These are phyloP conservation scores for Marmota monax DNA, from an alignment of 2,113 vertebrate species.

Conservation along the genomic window DNA sequence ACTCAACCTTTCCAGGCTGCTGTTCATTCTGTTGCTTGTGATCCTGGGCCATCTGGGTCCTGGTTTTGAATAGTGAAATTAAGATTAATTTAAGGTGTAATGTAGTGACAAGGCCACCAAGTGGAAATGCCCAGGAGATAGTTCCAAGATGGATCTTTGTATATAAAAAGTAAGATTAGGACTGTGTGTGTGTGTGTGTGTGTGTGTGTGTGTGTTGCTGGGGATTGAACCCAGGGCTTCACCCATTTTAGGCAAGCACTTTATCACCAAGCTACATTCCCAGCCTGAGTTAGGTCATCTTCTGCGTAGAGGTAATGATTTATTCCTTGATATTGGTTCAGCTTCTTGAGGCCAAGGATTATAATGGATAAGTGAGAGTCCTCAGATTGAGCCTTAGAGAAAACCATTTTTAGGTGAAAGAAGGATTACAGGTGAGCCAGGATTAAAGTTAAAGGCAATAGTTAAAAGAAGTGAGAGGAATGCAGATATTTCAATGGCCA, in stretches of 20 bases:
- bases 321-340: background rate
- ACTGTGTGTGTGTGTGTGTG: too few species aligned
- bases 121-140: slow-evolving; percentile 21
- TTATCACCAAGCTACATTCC: too few species aligned
- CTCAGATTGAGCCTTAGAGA: background rate
- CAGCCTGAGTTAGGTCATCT: background rate
- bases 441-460: background rate
- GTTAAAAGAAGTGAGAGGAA: background rate
- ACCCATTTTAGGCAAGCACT: too few species aligned
- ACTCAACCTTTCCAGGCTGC: background rate
- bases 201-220: too few species aligned
- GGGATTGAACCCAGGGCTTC: too few species aligned
- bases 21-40: background rate
- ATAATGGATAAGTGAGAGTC: background rate
- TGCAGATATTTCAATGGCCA: background rate
- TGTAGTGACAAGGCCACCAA: background rate
- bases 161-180: slow-evolving; percentile 14
- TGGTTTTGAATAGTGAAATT: slow-evolving; percentile 39
- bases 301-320: background rate
- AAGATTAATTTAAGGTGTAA: background rate
- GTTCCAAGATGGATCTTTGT: background rate
- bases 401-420: background rate
- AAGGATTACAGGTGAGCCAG: background rate
- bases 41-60: background rate
- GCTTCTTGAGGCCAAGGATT: background rate